Evolutionary conservation across 2,797 vertebrate genomes (phyloP).

Genomic region (Hydrocynus forskahlii): DNA sequence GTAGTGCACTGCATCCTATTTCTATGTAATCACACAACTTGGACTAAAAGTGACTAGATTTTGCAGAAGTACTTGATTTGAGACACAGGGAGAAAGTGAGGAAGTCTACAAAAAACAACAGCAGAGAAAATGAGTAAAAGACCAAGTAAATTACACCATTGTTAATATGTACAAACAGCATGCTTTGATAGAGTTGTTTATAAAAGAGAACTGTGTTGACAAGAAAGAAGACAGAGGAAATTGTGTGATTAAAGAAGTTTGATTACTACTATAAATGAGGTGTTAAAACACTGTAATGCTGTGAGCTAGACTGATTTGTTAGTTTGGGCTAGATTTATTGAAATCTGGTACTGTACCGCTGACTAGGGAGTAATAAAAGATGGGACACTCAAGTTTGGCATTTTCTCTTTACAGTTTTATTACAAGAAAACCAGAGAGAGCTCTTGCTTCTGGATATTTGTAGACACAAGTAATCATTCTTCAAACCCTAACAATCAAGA

Average conservation of each 20-base stretch:
- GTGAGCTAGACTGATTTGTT: no score
- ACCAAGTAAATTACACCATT: conserved; percentile 74
- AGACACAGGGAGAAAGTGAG: conserved; percentile 4
- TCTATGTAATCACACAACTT: background rate
- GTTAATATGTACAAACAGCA: conserved; percentile 74
- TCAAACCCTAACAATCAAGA: no score
- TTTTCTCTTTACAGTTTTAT: no score
- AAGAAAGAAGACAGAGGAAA: conserved; percentile 24
- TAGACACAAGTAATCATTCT: no score
- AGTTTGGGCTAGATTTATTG: no score
- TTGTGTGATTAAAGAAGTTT: background rate
- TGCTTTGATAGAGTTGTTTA: conserved; percentile 73
- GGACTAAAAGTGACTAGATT: background rate
- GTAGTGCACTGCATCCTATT: no score
- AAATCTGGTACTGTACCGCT: no score
- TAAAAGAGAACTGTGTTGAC: conserved; percentile 59
- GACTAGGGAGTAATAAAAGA: no score
- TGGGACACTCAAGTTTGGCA: no score
- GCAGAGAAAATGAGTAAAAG: conserved; percentile 64
- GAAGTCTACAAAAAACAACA: conserved; percentile 60
- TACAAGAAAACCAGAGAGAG: no score
- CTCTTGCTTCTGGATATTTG: no score
- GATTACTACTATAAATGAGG: background rate
- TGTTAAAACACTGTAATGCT: background rate
- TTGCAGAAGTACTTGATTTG: background rate